A percentile compares a stretch with the other conserved stretches of the same genome.
These are phyloP conservation scores for Hypocryptadius cinnamomeus DNA, from an alignment of 2,113 vertebrate species.

Conservation along the genomic window DNA sequence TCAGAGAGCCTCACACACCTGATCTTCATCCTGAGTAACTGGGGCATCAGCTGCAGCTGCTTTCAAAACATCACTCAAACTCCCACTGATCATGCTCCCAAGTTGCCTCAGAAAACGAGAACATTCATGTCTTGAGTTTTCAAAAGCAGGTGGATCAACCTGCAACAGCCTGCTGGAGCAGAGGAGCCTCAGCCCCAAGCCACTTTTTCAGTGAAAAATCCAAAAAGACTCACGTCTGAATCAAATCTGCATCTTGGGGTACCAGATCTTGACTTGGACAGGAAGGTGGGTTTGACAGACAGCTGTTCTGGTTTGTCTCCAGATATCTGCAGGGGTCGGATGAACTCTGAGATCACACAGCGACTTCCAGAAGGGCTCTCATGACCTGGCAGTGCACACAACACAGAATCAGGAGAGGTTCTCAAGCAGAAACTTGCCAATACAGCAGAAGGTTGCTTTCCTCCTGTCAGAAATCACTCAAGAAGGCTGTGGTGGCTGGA, in stretches of 20 bases:
- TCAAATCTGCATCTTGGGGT: slow-evolving; percentile 82
- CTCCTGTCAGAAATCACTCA: neutral
- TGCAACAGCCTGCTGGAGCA: neutral
- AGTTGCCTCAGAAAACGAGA: neutral
- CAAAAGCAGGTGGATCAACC: neutral
- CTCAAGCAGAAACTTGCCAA: no score
- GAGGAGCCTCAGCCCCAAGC: neutral
- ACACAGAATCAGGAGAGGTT: rapidly evolving
- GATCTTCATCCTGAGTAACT: neutral
- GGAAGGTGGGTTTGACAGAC: slow-evolving; percentile 84
- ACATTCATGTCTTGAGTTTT: neutral
- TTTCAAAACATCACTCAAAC: neutral
- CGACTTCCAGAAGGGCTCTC: slow-evolving; percentile 74
- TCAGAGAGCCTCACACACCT: neutral
- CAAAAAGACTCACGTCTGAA: slow-evolving; percentile 76
- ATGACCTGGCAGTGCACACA: slow-evolving; percentile 69
- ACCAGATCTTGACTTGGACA: slow-evolving; percentile 72
- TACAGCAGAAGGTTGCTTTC: neutral
- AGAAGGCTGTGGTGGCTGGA: neutral
- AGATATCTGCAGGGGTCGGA: slow-evolving; percentile 80
- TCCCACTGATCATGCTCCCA: neutral
- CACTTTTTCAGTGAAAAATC: neutral
- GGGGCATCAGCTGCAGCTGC: neutral
- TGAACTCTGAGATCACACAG: slow-evolving; percentile 83
- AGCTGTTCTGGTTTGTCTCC: slow-evolving; percentile 83